Evolutionary conservation across 2,888 invertebrate genomes (phyloP).

Genomic region (Xestia rhomboidea): DNA sequence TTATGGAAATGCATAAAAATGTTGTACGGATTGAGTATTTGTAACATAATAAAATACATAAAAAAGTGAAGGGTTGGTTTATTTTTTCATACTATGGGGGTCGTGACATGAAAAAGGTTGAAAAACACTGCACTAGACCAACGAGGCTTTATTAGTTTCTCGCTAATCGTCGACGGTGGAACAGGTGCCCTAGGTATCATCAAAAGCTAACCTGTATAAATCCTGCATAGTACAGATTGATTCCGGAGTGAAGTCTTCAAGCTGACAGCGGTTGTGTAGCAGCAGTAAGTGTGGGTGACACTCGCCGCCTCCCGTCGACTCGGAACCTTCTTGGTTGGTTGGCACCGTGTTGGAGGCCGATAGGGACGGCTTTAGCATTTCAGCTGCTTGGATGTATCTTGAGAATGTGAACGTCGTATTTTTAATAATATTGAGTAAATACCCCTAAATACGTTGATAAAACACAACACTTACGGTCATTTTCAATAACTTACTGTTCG

Average conservation of each 20-base stretch:
- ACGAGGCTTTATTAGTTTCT: background rate
- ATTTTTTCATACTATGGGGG: too few relatives aligned
- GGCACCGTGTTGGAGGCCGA: conserved; percentile 85
- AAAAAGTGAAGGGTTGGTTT: too few relatives aligned
- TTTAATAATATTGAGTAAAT: too few relatives aligned
- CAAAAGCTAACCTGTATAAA: conserved; percentile 82
- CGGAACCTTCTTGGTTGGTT: conserved; percentile 76
- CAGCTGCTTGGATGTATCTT: conserved; percentile 95
- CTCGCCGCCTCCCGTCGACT: conserved; percentile 90
- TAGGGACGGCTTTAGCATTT: conserved; percentile 96
- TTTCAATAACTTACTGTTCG: too few relatives aligned
- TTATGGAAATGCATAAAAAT: too few relatives aligned
- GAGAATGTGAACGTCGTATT: background rate
- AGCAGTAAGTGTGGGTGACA: conserved; percentile 96
- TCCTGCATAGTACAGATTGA: conserved; percentile 92
- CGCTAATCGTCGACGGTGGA: background rate
- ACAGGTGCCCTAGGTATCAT: background rate
- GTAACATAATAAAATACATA: too few relatives aligned
- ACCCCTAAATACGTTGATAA: too few relatives aligned
- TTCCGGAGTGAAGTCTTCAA: conserved; percentile 93
- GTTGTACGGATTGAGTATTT: too few relatives aligned
- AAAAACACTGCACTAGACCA: too few relatives aligned
- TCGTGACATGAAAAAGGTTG: too few relatives aligned
- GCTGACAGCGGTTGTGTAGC: conserved; percentile 94
- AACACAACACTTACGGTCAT: too few relatives aligned